Percentiles rank a stretch among this genome's conserved stretches.
Conservation (phyloP, 2,888 invertebrate genomes). For the Parasteatoda lunata region DNA sequence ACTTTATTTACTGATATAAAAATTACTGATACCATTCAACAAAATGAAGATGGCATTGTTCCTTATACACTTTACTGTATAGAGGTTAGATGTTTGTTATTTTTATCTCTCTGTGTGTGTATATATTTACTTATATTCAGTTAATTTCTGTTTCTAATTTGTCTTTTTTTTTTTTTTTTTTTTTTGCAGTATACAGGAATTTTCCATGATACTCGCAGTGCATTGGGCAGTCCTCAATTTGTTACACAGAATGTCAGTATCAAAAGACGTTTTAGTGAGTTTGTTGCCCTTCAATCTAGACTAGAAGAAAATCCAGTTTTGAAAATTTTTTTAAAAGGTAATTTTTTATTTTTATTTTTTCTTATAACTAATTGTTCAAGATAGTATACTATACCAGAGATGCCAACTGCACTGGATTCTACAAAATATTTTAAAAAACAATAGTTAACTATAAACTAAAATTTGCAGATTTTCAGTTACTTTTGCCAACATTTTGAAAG, state of each 20-base stretch:
- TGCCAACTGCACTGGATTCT: too few relatives aligned
- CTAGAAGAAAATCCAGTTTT: conserved; percentile 74
- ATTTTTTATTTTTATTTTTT: background rate
- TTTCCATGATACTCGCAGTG: conserved; percentile 53
- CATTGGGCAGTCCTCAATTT: conserved; percentile 70
- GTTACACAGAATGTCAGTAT: conserved; percentile 74
- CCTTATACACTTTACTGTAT: conserved; percentile 74
- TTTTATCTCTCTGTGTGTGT: background rate
- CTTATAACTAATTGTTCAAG: background rate
- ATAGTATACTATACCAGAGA: background rate
- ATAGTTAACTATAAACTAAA: too few relatives aligned
- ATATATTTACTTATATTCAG: background rate
- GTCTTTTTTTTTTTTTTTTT: background rate
- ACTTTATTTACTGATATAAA: conserved; percentile 63
- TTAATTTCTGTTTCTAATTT: background rate
- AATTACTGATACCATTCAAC: conserved; percentile 73
- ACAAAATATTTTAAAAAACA: too few relatives aligned
- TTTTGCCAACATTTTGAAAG: too few relatives aligned
- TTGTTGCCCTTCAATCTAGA: conserved; percentile 75
- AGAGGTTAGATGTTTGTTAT: conserved; percentile 69
- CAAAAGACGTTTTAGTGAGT: conserved; percentile 76
- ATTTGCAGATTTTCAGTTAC: too few relatives aligned
- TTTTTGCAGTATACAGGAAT: conserved; percentile 51
- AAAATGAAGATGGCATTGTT: conserved; percentile 71
- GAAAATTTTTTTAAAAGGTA: conserved; percentile 72